Percentiles rank a stretch among this genome's conserved stretches.
These are phyloP conservation scores for Oreochromis grahami DNA, from an alignment of 2,797 vertebrate genomes.

Conservation along the genomic window DNA sequence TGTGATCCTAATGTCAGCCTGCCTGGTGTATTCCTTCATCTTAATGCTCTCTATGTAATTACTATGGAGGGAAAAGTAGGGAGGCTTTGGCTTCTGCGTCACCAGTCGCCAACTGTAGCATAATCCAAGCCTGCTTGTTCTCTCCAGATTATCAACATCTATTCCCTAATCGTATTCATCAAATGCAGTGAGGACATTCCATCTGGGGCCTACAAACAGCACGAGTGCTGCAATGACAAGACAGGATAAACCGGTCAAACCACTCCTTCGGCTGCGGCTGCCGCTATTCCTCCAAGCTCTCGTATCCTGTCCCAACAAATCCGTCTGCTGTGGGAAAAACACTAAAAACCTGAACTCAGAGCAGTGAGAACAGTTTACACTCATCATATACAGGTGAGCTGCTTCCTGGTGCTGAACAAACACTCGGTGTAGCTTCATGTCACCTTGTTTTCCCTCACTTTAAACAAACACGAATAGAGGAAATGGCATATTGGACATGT, in stretches of 20 bases:
- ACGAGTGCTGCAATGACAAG: background rate
- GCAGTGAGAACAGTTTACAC: background rate
- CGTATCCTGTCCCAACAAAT: constrained; percentile 43
- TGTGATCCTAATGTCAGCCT: constrained; percentile 20
- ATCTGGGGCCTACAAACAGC: constrained; percentile 47
- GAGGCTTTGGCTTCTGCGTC: constrained; percentile 53
- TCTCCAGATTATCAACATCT: constrained; percentile 69
- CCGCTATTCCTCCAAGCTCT: background rate
- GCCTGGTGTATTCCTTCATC: constrained; percentile 44
- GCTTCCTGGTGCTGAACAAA: constrained; percentile 1
- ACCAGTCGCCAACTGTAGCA: constrained; percentile 35
- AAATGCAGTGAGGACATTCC: constrained; percentile 50
- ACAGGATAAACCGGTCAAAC: constrained; percentile 38
- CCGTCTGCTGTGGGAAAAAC: background rate
- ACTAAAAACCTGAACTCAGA: background rate
- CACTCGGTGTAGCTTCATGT: background rate
- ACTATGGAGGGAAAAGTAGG: background rate
- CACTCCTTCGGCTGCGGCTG: background rate
- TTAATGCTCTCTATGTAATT: constrained; percentile 61
- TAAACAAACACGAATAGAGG: constrained; percentile 14
- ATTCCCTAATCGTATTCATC: constrained; percentile 61
- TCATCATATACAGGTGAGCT: background rate
- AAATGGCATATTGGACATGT: constrained; percentile 31
- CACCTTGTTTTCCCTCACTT: constrained; percentile 12
- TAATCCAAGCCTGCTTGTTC: constrained; percentile 68